phyloP scores from a whole-genome alignment of 2,888 invertebrate species.

The Heliconius sara region DNA sequence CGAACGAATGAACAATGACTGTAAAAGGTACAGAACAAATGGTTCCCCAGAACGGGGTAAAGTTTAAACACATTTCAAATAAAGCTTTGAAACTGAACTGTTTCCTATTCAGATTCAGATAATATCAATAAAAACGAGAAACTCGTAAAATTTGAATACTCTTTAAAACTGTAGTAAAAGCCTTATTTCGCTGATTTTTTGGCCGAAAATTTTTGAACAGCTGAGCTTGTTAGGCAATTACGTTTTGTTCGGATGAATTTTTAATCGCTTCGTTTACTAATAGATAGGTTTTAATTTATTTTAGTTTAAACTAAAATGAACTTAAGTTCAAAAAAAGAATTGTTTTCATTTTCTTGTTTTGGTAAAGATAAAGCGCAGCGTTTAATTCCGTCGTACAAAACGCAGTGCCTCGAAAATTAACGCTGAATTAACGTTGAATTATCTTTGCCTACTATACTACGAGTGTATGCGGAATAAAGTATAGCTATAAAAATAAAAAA shows the following conservation, averaged over 20 bases:
- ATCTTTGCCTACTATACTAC: neutral
- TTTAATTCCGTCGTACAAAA: neutral
- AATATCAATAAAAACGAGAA: slow-evolving; percentile 53
- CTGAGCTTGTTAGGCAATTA: slow-evolving; percentile 21
- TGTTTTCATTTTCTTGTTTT: neutral
- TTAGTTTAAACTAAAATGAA: no score
- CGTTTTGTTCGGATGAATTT: neutral
- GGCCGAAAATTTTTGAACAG: slow-evolving; percentile 14
- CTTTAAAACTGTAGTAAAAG: slow-evolving; percentile 48
- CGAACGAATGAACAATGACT: slow-evolving; percentile 9
- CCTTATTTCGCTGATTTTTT: slow-evolving; percentile 13
- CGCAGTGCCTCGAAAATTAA: neutral
- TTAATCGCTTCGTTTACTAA: neutral
- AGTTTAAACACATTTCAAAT: slow-evolving; percentile 43
- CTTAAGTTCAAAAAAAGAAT: no score
- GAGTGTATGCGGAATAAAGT: neutral
- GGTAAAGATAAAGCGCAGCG: neutral
- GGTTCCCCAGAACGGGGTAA: slow-evolving; percentile 30
- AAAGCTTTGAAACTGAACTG: slow-evolving; percentile 32
- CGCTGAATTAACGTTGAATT: neutral
- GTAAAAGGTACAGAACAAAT: slow-evolving; percentile 28
- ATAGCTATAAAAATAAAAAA: no score
- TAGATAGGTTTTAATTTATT: no score
- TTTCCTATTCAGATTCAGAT: slow-evolving; percentile 46
- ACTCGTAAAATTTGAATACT: slow-evolving; percentile 52